Base-by-base conservation (phyloP, 92 coral and sea anemone species). In the Palythoa grandis region DNA sequence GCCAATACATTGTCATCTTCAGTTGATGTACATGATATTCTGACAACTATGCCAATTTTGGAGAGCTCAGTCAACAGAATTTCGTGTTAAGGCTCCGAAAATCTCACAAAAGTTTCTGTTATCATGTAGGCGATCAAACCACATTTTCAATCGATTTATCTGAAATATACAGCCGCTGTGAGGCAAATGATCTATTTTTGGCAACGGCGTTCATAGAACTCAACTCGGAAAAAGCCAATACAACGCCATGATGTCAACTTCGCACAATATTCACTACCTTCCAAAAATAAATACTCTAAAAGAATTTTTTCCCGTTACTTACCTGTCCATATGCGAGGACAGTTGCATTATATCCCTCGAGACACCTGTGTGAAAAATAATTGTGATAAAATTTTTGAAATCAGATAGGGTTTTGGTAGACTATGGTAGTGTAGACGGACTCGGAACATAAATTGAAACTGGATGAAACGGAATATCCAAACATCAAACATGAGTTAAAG, bases 251-350 rank as follows among this genome's bases (percentile, higher is more conserved):
- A 29, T 57, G 69, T 70, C 66, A 52, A 70, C 56, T 83, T 70
- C 69, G 68, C 23, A 72, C 77, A 67, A 16, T 29, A 71, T 23
- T 19, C 43, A 39, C 38, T 68, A 5, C 22, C 16, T 67, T 6
- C 20, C 74, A 54, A 70, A 56, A 70, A 77, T 20, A 77, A 67
- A 66, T 52, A 15, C 54, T 61, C 53, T 52, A 43, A 58, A 43
- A 47, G 15, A 29, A 15, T 24, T 24, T 29, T 25, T 15, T 13
- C 82, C 43, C 11, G 43, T 38, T 57, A 77, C 58, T 65, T 92
- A 95, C 99, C 98, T 97, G 99, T 54, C 99, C 99, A 82, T 97
- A 97, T 0, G 99, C 99, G 56, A 97, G 89, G 20, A 97, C 99
- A 14, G 99, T 97, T 11, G 99, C 99, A 69, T 97, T 97, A 76